Conservation (phyloP, 2,888 invertebrate species). For the Calameuta filiformis region DNA sequence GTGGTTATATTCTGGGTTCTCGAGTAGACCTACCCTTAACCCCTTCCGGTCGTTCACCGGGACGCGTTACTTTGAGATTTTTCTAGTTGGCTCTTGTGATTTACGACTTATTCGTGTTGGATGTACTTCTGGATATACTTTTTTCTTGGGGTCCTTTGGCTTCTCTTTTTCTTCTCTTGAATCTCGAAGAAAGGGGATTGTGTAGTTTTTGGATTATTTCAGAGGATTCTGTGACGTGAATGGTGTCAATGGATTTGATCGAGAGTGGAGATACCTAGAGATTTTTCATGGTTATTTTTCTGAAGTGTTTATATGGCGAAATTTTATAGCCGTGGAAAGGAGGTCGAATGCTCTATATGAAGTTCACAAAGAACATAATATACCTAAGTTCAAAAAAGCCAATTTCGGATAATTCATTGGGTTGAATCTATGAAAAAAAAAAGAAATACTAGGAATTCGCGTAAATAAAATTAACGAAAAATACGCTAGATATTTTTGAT, state of each 20-base stretch:
- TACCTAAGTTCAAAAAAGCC: neutral
- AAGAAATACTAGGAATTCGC: neutral
- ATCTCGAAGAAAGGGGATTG: neutral
- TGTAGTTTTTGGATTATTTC: neutral
- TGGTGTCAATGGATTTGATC: neutral
- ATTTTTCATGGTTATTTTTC: neutral
- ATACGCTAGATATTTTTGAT: neutral
- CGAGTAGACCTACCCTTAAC: neutral
- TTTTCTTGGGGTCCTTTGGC: neutral
- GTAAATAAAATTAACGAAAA: neutral
- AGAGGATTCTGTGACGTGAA: neutral
- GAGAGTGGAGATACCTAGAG: neutral
- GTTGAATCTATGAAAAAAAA: neutral
- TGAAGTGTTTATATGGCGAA: neutral
- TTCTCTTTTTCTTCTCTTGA: neutral
- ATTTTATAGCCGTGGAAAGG: neutral
- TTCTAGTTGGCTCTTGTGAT: neutral
- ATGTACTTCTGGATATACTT: neutral
- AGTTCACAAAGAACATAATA: neutral
- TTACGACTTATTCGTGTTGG: neutral
- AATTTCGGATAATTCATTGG: neutral
- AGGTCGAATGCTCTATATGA: neutral
- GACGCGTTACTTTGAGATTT: neutral
- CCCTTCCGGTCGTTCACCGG: neutral
- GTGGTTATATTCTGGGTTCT: constrained; percentile 30